phyloP scores from a whole-genome alignment of 2,797 vertebrate genomes.

The Scomberomorus guttatus region DNA sequence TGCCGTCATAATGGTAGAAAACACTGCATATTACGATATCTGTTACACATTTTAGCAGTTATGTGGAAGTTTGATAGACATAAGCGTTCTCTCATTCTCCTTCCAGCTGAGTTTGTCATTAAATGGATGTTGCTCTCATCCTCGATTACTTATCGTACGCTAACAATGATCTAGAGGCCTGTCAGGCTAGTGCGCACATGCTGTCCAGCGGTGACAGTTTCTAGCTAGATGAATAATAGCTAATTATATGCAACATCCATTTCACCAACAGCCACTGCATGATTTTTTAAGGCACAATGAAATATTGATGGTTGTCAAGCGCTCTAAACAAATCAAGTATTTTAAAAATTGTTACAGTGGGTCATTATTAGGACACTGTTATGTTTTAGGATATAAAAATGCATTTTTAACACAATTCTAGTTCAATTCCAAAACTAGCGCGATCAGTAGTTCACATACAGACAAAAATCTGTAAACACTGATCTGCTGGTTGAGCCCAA shows the following conservation, averaged over 20 bases:
- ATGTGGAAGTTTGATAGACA: background rate
- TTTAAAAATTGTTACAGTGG: background rate
- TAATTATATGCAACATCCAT: constrained; percentile 13
- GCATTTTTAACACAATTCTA: background rate
- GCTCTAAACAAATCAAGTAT: background rate
- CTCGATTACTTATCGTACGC: background rate
- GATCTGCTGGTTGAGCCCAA: constrained; percentile 8
- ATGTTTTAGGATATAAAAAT: background rate
- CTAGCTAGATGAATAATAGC: constrained; percentile 15
- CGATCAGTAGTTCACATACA: constrained; percentile 21
- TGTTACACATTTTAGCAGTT: too few species aligned
- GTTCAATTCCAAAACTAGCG: background rate
- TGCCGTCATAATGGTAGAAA: background rate
- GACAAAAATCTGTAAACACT: constrained; percentile 22
- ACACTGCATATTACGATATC: background rate
- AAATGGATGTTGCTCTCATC: background rate
- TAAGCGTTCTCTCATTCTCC: background rate
- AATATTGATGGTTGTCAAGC: background rate
- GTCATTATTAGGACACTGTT: background rate
- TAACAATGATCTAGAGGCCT: constrained; percentile 6
- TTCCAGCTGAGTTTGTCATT: background rate
- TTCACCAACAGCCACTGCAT: background rate
- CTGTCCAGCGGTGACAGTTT: constrained; percentile 2
- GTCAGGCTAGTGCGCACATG: background rate
- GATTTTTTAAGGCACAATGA: background rate